Base-by-base conservation (phyloP, 2,888 invertebrate genomes). In the Cheilosia pagana region DNA sequence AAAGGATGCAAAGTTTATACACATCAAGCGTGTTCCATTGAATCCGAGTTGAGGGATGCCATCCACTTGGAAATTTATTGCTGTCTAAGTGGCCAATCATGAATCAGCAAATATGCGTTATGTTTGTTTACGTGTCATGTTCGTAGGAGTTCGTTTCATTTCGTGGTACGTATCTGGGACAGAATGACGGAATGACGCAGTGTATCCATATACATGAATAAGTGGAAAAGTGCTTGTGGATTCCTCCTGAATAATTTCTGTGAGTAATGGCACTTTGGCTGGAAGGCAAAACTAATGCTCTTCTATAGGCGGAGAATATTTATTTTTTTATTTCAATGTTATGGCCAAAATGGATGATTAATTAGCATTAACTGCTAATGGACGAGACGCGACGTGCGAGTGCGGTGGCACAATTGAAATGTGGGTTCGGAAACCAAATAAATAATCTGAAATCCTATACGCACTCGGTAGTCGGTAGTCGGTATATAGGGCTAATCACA, bases 31-130 rank as follows among this genome's bases (percentile, higher is more conserved):
- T 59, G 60, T 71, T 81, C 70, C 85, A 85, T 75, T 81, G 81
- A 81, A 85, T 85, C 55, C 67, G 62, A 67, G 70, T 85, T 81
- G 85, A 85, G 62, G 75, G 71, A 85, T 79, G 81, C 75, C 67
- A 81, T 81, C 81, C 76, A 85, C 85, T 81, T 76, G 81, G 75
- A 76, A 85, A 85, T 85, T 85, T 85, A 85, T 85, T 81, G 67
- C 81, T 65, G 65, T 45, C 85, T 81, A 81, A 85, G 85, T 85
- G 85, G 81, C 85, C 85, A 71, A 85, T 81, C 85, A 85, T 81
- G 85, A 85, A 85, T 81, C 81, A 85, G 85, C 85, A 85, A 81
- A 85, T 81, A 85, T 76, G 75, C 71, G 78, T 82, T 77, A 82
- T 82, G 82, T 82, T 71, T 72, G 78, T 74, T 75, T 74, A 78